Base-by-base conservation (phyloP, 2,888 invertebrate genomes). In the Dendrolimus houi region DNA sequence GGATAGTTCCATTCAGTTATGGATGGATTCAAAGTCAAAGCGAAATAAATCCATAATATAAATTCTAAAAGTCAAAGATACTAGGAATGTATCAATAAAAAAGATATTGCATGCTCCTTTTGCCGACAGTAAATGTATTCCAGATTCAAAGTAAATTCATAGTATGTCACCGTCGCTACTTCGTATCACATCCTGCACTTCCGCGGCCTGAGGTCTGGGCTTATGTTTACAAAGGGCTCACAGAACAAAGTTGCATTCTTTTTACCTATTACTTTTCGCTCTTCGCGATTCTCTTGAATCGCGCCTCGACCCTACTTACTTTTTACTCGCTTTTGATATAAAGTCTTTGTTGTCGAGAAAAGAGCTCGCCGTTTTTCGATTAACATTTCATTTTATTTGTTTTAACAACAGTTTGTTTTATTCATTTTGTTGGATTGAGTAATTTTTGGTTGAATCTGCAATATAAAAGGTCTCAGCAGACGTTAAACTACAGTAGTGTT, bases 171-270 rank as follows among this genome's bases (percentile, higher is more conserved):
- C 62, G 67, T 63, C 62, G 67, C 62, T 62, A 65, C 72, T 69
- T 62, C 60, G 68, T 69, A 65, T 70, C 61, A 66, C 65, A 68
- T 70, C 66, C 63, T 64, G 60, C 64, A 61, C 68, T 71, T 71
- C 67, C 66, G 64, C 61, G 58, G 54, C 52, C 52, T 55, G 56
- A 54, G 56, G 47, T n/a, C 54, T 53, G 13, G 58, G 61, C 66
- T 67, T 65, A 63, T 65, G 63, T 67, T 70, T 66, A 72, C 75
- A 75, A 75, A 74, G 70, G 64, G 64, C 62, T 61, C 63, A 64
- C 59, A 55, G 59, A 62, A 68, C 67, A 74, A 69, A 75, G 72
- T 71, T 72, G 66, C 72, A 73, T 72, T 73, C 72, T 70, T 71
- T 47, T 67, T 65, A 63, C 59, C 62, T 65, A 60, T 63, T 58